These are phyloP conservation scores for Brachylomia viminalis DNA, from an alignment of 2,888 invertebrate species.

Conservation along the genomic window DNA sequence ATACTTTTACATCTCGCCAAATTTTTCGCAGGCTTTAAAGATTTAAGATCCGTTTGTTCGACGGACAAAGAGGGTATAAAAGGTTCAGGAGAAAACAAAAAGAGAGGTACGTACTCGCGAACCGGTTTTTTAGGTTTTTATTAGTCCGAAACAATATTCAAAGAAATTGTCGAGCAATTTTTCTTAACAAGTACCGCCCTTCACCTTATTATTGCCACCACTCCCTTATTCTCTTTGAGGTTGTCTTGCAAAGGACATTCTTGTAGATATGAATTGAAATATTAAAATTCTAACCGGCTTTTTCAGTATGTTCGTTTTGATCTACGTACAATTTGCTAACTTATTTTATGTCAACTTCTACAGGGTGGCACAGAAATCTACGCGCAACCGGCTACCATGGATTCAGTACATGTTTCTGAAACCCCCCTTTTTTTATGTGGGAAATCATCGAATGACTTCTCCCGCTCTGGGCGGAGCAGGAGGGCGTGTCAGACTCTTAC, in stretches of 20 bases:
- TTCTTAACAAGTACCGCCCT: slow-evolving; percentile 40
- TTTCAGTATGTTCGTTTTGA: slow-evolving; percentile 21
- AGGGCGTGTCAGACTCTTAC: no score
- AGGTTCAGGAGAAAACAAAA: slow-evolving; percentile 60
- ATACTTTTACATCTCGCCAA: slow-evolving; percentile 46
- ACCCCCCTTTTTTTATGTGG: no score
- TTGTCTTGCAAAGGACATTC: slow-evolving; percentile 37
- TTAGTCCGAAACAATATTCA: slow-evolving; percentile 53
- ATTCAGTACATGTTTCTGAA: no score
- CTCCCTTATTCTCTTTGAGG: slow-evolving; percentile 45
- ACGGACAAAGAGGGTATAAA: slow-evolving; percentile 53
- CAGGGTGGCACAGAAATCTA: no score
- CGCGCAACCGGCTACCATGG: no score
- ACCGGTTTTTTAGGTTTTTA: slow-evolving; percentile 47
- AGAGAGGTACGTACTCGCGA: slow-evolving; percentile 41
- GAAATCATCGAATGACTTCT: no score
- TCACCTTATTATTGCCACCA: slow-evolving; percentile 40
- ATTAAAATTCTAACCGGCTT: slow-evolving; percentile 35
- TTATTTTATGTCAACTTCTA: slow-evolving; percentile 14
- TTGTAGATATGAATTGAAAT: slow-evolving; percentile 42
- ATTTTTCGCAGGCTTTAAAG: slow-evolving; percentile 53
- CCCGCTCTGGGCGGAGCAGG: no score
- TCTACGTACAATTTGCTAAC: neutral
- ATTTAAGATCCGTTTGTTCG: slow-evolving; percentile 55
- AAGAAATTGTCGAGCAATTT: slow-evolving; percentile 48